Evolutionary conservation across 1,140 invertebrate genomes (phyloP).

Genomic region (Rhizoglyphus robini): DNA sequence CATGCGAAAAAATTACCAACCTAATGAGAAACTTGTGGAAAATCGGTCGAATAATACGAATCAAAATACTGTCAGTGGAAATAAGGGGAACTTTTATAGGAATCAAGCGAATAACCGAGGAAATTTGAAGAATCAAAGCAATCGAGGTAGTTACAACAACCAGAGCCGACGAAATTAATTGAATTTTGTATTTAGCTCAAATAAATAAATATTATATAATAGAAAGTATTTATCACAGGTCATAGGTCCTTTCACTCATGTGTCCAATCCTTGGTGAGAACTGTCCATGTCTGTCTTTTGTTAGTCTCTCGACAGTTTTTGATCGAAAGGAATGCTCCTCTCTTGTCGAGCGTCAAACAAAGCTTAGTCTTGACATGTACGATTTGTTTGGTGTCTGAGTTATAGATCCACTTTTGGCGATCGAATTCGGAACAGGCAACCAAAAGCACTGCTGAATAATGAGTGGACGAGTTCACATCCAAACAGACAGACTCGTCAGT

Average conservation of each 20-base stretch:
- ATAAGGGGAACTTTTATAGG: too few species aligned
- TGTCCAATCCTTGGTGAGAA: not conserved
- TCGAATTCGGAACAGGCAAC: constrained; percentile 47
- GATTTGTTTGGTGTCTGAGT: constrained; percentile 38
- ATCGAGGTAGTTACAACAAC: not conserved
- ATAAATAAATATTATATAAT: too few species aligned
- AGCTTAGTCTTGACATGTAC: constrained; percentile 39
- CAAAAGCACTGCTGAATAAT: constrained; percentile 42
- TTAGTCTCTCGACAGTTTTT: not conserved
- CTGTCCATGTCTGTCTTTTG: constrained; percentile 17
- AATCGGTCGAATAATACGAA: too few species aligned
- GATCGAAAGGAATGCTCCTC: not conserved
- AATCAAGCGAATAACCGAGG: not conserved
- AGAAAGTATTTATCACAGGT: too few species aligned
- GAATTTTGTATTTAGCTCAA: too few species aligned
- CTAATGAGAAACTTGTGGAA: too few species aligned
- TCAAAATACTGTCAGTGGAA: too few species aligned
- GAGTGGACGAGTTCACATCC: constrained; percentile 40
- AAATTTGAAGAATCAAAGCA: not conserved
- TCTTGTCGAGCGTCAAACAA: constrained; percentile 40
- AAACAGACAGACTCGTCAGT: constrained; percentile 58
- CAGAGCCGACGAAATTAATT: not conserved
- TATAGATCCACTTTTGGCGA: constrained; percentile 50
- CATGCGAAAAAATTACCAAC: too few species aligned
- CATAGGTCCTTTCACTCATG: too few species aligned